phyloP scores from a whole-genome alignment of 1,140 invertebrate genomes.

The Cyclina sinensis region DNA sequence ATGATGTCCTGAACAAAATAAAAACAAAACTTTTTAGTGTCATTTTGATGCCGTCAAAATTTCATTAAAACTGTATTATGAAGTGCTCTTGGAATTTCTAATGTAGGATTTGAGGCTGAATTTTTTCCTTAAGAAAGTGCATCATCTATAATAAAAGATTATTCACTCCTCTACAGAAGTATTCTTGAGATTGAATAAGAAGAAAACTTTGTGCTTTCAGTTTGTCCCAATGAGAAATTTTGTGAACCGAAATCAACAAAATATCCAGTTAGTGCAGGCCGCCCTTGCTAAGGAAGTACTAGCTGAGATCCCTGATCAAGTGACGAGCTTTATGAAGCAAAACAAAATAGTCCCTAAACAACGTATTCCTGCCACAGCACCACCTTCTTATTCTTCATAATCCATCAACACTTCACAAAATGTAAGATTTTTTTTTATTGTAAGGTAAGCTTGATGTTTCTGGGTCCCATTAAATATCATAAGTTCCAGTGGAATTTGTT shows the following conservation, averaged over 20 bases:
- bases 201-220: conserved; percentile 79
- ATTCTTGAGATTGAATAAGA: too few species aligned
- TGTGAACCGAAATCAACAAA: conserved; percentile 73
- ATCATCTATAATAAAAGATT: background rate
- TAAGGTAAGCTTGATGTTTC: too few species aligned
- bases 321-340: conserved; percentile 89
- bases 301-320: conserved; percentile 89
- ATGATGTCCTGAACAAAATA: too few species aligned
- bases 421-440: too few species aligned
- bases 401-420: background rate
- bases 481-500: too few species aligned
- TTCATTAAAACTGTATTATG: too few species aligned
- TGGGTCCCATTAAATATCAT: too few species aligned
- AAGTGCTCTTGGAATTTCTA: too few species aligned
- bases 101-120: too few species aligned
- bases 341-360: conserved; percentile 86
- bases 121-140: background rate
- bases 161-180: too few species aligned
- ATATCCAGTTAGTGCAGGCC: conserved; percentile 79
- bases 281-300: conserved; percentile 89
- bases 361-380: conserved; percentile 11
- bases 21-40: too few species aligned
- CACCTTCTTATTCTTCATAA: conserved; percentile 15
- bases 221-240: conserved; percentile 89
- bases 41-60: too few species aligned